Evolutionary conservation across 2,888 invertebrate species (phyloP), one percentile per base, ranked within the genome.

Genomic region (Diloba caeruleocephala): DNA sequence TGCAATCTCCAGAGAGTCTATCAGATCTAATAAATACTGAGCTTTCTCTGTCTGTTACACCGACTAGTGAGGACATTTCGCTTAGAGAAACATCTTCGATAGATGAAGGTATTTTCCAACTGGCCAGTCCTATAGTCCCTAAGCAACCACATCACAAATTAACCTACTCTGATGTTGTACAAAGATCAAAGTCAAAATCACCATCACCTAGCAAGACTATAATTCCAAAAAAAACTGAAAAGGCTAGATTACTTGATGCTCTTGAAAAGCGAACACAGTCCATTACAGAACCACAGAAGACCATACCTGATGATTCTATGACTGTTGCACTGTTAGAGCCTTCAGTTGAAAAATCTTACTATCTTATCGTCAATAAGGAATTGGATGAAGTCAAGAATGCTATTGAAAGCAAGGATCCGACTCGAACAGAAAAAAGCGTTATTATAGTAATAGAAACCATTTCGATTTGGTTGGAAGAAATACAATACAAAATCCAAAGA

Each of bases 401-500:
- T 1, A 89, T 96, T 8, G 89, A 94, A 38, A 88, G 83, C 56
- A 93, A 94, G 28, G 94, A 96, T 78, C 88, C 94, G 2, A 84
- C 89, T 0, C 86, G 94, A 9, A 94, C 96, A 29, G 96, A 97
- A 82, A 95, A 95, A 70, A 96, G 95, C 31, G 94, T 97, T 8
- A 94, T 97, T 7, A 95, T 96, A 14, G 95, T 97, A 0, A 96
- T 97, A 36, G 97, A 97, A 84, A 96, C 96, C 0, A 96, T 98
- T 31, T 97, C 97, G 0, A 96, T 96, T 9, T 97, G 97, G 97
- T 83, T 98, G 32, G 97, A 98, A 88, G 97, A 96, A 17, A 97
- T 98, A 53, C 97, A 97, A 80, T 97, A 97, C 69, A 95, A 96
- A 72, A 96, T 97, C 36, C 96, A 90, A 53, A 83, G 77, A 70